These are phyloP conservation scores for Parus major DNA, from an alignment of 2,113 vertebrate species.

Conservation along the genomic window DNA sequence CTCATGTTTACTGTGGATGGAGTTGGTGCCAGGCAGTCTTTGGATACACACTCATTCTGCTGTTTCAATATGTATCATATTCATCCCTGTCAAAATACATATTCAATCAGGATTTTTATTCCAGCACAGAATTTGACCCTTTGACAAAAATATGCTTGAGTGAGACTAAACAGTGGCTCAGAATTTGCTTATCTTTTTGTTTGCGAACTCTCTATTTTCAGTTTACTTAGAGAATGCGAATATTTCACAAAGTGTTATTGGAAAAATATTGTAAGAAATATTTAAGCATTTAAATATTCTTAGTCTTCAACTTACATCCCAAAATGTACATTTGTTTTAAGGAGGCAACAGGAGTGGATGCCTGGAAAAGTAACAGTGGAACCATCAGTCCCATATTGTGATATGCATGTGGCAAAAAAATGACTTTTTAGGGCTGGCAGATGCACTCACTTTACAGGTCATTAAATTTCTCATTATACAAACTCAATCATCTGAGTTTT, in stretches of 20 bases:
- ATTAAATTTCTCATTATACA: slow-evolving; percentile 69
- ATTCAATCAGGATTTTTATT: not conserved
- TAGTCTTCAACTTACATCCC: not conserved
- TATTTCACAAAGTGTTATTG: not conserved
- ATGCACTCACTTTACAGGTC: slow-evolving; percentile 62
- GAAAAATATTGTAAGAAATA: not conserved
- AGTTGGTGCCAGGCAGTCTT: not conserved
- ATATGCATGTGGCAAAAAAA: not conserved
- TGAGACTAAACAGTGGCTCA: not conserved
- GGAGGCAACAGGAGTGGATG: not conserved
- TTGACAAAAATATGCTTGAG: not conserved
- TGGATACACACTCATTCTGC: not conserved
- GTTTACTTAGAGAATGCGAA: not conserved
- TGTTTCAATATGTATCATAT: not conserved
- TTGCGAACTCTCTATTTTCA: not conserved
- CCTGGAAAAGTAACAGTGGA: not conserved
- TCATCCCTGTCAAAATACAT: slow-evolving; percentile 1
- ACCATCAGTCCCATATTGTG: not conserved
- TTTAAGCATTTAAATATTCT: not conserved
- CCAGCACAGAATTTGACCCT: not conserved
- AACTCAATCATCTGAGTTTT: slow-evolving; percentile 58
- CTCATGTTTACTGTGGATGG: not conserved
- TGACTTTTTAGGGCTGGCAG: slow-evolving; percentile 40
- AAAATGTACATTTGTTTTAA: not conserved
- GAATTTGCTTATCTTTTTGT: not conserved